phyloP scores from a whole-genome alignment of 2,888 invertebrate genomes.

The Lepidochrysops patricia region DNA sequence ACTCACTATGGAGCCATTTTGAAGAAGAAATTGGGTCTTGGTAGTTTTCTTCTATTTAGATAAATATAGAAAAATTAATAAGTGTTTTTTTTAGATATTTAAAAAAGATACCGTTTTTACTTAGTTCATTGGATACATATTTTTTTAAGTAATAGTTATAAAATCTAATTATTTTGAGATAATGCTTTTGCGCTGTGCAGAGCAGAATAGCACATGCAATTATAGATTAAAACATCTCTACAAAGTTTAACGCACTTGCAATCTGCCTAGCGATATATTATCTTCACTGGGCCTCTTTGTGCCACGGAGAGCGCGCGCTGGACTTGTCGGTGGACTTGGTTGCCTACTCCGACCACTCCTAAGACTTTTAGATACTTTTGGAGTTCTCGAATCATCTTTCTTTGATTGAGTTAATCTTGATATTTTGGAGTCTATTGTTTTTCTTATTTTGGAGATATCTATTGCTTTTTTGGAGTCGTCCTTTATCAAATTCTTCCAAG shows the following conservation, averaged over 20 bases:
- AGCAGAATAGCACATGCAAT: too few relatives aligned
- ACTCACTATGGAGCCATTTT: too few relatives aligned
- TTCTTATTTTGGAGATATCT: neutral
- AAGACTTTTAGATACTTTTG: neutral
- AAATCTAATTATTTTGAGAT: too few relatives aligned
- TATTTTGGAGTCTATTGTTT: neutral
- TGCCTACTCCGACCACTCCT: slow-evolving; percentile 8
- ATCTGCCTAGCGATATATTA: slow-evolving; percentile 11
- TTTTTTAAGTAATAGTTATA: too few relatives aligned
- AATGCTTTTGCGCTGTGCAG: too few relatives aligned
- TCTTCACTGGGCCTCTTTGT: slow-evolving; percentile 16
- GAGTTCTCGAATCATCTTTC: neutral
- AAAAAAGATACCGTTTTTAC: too few relatives aligned
- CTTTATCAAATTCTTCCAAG: too few relatives aligned
- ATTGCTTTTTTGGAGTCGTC: neutral
- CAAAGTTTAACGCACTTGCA: slow-evolving; percentile 17
- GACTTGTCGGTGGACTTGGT: slow-evolving; percentile 17
- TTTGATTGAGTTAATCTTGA: neutral
- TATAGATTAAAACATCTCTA: neutral
- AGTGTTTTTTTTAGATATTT: too few relatives aligned
- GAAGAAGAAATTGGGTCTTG: too few relatives aligned
- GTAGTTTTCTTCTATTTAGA: too few relatives aligned
- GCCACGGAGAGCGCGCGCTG: slow-evolving; percentile 1
- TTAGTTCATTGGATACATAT: too few relatives aligned
- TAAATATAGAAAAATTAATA: too few relatives aligned